Percentiles rank a stretch among this genome's conserved stretches.
Evolutionary conservation across 2,888 invertebrate genomes (phyloP).

Genomic region (Isotomurus palustris): DNA sequence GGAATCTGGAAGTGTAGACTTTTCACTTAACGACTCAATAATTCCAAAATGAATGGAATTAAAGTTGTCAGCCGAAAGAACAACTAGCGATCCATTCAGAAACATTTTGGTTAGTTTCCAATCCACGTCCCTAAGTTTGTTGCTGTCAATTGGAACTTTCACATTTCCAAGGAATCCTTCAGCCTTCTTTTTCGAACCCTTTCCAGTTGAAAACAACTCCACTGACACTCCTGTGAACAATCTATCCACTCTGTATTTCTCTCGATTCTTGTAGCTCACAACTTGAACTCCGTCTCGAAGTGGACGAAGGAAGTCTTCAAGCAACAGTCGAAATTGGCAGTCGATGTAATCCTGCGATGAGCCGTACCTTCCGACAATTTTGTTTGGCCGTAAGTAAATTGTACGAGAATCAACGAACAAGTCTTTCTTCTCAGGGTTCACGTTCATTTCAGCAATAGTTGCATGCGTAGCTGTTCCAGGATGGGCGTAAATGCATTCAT

Average conservation of each 20-base stretch:
- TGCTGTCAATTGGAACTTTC: constrained; percentile 4
- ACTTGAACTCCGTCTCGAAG: constrained; percentile 57
- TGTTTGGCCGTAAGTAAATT: constrained; percentile 56
- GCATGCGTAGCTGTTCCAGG: background rate
- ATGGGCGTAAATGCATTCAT: too few species aligned
- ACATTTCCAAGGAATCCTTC: too few species aligned
- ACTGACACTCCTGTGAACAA: background rate
- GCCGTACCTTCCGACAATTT: constrained; percentile 60
- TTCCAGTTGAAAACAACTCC: too few species aligned
- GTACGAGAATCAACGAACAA: constrained; percentile 5
- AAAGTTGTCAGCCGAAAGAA: constrained; percentile 35
- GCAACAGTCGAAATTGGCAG: constrained; percentile 67
- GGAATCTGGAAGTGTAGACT: background rate
- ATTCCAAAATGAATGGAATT: constrained; percentile 1
- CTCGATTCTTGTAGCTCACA: background rate
- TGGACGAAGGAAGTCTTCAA: constrained; percentile 73
- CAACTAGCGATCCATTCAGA: constrained; percentile 35
- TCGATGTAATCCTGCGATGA: constrained; percentile 68
- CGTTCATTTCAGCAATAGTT: constrained; percentile 4
- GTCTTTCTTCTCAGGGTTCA: constrained; percentile 6
- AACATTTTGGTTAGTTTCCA: constrained; percentile 27
- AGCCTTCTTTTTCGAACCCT: background rate
- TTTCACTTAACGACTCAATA: background rate
- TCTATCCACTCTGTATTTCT: background rate
- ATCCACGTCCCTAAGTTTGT: constrained; percentile 2